These are phyloP conservation scores for Lacerta viridis DNA, from an alignment of 2,797 vertebrate genomes.

Conservation along the genomic window DNA sequence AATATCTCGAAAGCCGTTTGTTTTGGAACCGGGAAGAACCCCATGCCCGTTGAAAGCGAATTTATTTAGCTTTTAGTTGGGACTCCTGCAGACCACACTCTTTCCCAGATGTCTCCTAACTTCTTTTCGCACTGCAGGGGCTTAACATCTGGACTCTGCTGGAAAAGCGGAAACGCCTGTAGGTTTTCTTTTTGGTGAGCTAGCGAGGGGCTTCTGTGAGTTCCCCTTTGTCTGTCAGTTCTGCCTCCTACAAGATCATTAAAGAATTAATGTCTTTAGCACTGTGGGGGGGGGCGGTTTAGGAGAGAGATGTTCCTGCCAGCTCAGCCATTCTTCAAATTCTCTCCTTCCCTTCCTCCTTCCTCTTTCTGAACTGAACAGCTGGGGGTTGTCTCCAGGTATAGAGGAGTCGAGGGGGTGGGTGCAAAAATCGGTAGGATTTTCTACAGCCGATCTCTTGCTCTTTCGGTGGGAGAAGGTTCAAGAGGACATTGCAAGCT, in stretches of 20 bases:
- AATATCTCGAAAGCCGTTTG: no score
- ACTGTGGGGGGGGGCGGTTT: background rate
- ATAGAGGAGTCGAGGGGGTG: no score
- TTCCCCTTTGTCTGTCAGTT: background rate
- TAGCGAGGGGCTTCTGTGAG: background rate
- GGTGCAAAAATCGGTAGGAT: background rate
- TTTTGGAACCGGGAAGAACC: no score
- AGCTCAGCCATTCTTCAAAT: background rate
- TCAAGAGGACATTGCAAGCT: no score
- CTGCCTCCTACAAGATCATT: constrained; percentile 10
- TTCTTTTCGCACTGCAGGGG: no score
- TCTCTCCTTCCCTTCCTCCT: background rate
- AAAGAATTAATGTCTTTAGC: background rate
- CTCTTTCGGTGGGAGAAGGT: background rate
- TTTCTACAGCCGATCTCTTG: no score
- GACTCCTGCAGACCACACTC: no score
- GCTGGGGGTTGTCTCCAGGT: background rate
- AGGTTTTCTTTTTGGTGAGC: background rate
- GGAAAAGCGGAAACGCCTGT: background rate
- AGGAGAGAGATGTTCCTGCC: background rate
- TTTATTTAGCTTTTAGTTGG: no score
- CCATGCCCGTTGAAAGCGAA: no score
- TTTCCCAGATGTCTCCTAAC: no score
- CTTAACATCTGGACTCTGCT: background rate
- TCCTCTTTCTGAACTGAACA: background rate